These are phyloP conservation scores for Macrobrachium rosenbergii DNA, from an alignment of 1,140 invertebrate genomes.

Conservation along the genomic window DNA sequence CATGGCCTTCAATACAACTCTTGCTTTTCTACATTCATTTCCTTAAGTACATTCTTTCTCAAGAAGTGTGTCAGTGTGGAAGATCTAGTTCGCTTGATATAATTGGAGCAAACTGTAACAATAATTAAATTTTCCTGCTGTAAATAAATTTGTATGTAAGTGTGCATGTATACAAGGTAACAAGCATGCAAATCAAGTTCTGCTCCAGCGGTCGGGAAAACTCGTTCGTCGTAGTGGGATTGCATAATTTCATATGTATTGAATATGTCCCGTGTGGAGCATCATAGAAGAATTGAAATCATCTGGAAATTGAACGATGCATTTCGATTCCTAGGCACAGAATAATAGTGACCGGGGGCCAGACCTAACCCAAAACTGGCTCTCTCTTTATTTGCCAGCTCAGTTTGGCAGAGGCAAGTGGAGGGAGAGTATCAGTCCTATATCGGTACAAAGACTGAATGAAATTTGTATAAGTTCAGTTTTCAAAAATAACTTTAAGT, in stretches of 20 bases:
- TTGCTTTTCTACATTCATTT: too few species aligned
- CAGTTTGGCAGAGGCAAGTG: constrained; percentile 44
- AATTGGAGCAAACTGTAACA: too few species aligned
- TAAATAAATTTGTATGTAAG: too few species aligned
- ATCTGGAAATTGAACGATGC: constrained; percentile 41
- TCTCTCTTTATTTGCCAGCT: constrained; percentile 38
- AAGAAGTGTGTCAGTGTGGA: too few species aligned
- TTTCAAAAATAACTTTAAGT: neutral
- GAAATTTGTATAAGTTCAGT: neutral
- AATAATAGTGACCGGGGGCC: constrained; percentile 34
- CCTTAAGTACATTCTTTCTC: too few species aligned
- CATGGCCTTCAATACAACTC: too few species aligned
- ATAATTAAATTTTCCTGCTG: too few species aligned
- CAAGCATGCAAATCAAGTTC: too few species aligned
- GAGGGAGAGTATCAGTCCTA: constrained; percentile 31
- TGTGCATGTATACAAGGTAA: too few species aligned
- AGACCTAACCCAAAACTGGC: constrained; percentile 39
- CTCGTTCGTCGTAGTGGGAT: neutral
- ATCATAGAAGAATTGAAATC: constrained; percentile 18
- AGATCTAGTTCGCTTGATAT: too few species aligned
- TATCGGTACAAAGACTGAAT: neutral
- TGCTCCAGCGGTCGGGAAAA: too few species aligned
- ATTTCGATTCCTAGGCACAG: constrained; percentile 17
- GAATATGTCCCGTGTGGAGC: neutral
- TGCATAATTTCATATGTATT: neutral